Evolutionary conservation across 2,797 vertebrate genomes (phyloP).

Genomic region (Mormyrus proboscirostris): DNA sequence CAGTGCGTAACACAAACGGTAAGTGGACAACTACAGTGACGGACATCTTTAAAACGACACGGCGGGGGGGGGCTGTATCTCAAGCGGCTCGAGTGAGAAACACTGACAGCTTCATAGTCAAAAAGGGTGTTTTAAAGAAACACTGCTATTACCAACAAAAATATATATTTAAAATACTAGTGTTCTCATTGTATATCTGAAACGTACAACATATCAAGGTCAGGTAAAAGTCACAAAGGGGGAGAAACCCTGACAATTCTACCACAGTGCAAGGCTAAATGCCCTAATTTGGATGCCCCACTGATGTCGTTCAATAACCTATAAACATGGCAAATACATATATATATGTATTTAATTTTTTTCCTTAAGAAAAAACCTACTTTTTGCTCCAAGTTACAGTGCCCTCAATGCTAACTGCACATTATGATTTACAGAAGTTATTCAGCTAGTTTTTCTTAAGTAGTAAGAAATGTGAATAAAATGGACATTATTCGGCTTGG

Average conservation of each 20-base stretch:
- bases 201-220: constrained; percentile 72
- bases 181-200: constrained; percentile 66
- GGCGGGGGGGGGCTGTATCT: constrained; percentile 47
- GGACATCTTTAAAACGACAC: constrained; percentile 60
- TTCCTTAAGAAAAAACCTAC: constrained; percentile 47
- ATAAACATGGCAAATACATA: constrained; percentile 58
- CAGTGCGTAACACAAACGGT: constrained; percentile 61
- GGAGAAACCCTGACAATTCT: constrained; percentile 48
- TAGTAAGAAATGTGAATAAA: constrained; percentile 36
- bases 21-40: constrained; percentile 49
- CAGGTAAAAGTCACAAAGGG: constrained; percentile 60
- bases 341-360: constrained; percentile 30
- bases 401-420: constrained; percentile 65
- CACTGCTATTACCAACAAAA: constrained; percentile 67
- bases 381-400: constrained; percentile 55
- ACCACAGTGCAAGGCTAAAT: constrained; percentile 76
- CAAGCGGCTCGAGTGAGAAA: constrained; percentile 54
- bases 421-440: constrained; percentile 39
- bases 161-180: constrained; percentile 67
- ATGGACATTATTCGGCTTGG: constrained; percentile 33
- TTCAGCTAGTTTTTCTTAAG: constrained; percentile 12
- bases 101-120: constrained; percentile 65
- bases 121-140: constrained; percentile 77
- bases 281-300: constrained; percentile 54
- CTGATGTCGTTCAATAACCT: constrained; percentile 51